phyloP scores from a whole-genome alignment of 2,113 vertebrate species.

The Hyaena hyaena region DNA sequence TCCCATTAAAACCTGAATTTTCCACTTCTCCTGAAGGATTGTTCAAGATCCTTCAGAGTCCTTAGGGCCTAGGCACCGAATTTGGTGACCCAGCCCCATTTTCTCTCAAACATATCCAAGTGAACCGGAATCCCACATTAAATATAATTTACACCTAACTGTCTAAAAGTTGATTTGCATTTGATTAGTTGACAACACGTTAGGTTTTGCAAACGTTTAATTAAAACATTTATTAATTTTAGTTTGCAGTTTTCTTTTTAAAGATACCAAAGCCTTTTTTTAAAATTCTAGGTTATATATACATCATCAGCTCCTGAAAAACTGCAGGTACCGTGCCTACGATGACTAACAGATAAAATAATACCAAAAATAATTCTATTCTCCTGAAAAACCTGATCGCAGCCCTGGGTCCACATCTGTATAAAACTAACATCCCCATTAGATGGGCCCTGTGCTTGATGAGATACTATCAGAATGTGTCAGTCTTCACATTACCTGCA shows the following conservation, averaged over 20 bases:
- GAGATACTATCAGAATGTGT: neutral
- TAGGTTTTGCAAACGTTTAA: neutral
- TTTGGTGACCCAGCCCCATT: neutral
- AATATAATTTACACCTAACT: neutral
- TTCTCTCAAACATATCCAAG: neutral
- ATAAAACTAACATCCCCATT: neutral
- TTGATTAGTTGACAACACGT: neutral
- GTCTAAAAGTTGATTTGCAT: neutral
- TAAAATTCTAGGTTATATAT: neutral
- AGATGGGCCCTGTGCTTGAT: neutral
- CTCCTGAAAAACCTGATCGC: neutral
- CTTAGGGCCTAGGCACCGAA: neutral
- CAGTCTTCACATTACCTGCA: neutral
- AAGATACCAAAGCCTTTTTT: neutral
- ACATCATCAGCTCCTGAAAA: neutral
- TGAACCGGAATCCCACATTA: neutral
- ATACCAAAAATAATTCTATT: neutral
- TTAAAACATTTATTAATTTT: slow-evolving; percentile 13
- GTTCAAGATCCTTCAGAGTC: neutral
- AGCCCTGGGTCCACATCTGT: neutral
- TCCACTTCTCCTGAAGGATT: neutral
- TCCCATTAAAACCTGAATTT: neutral
- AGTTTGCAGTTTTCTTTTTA: neutral
- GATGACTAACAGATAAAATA: neutral
- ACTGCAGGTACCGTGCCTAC: neutral